Conservation (phyloP, 53 echinoderm and acorn worm genomes). For the Echinometra lucunter region DNA sequence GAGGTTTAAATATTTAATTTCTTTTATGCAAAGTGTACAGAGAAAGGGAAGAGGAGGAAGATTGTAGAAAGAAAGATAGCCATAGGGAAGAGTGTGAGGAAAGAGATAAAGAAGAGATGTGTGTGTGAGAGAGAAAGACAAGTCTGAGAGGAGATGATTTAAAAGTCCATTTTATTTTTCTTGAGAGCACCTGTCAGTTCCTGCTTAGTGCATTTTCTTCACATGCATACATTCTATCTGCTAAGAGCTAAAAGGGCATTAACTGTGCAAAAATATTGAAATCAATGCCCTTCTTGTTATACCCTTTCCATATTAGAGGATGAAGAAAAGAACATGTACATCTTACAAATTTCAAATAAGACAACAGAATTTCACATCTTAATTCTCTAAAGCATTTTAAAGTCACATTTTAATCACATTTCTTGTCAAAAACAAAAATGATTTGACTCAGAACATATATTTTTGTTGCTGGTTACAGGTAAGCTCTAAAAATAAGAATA, state of each 20-base stretch:
- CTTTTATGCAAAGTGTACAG: no score
- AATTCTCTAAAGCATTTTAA: neutral
- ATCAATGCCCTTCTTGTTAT: no score
- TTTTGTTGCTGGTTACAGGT: neutral
- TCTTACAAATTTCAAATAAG: neutral
- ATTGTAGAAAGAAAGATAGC: neutral
- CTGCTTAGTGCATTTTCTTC: no score
- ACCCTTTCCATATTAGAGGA: no score
- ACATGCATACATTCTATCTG: no score
- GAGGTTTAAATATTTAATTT: no score
- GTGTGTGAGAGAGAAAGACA: neutral
- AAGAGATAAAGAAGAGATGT: neutral
- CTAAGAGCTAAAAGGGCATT: no score
- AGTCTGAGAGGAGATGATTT: no score
- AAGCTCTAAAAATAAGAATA: neutral
- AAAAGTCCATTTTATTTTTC: no score
- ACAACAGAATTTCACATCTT: neutral
- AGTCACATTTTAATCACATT: neutral
- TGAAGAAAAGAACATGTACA: neutral
- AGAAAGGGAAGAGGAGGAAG: neutral
- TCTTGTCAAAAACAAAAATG: neutral
- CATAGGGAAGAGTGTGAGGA: neutral
- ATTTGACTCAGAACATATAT: neutral
- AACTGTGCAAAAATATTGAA: no score
- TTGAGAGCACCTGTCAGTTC: no score